These are phyloP conservation scores for Cryptocheilus praepositus DNA, from an alignment of 2,888 invertebrate species.

Conservation along the genomic window DNA sequence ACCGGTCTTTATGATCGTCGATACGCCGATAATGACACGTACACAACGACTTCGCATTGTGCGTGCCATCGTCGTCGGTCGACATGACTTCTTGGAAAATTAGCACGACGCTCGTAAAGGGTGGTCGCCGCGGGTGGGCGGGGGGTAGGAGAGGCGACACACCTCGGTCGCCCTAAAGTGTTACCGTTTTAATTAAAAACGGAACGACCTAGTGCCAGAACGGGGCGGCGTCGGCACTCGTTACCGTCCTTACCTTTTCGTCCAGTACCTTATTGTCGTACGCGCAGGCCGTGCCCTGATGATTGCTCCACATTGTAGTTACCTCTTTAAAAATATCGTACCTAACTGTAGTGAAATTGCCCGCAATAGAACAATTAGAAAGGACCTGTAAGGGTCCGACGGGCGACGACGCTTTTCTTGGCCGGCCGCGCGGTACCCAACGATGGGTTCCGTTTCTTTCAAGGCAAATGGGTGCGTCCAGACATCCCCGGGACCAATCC, in stretches of 20 bases:
- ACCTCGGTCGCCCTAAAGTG: conserved; percentile 32
- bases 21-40: no score
- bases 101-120: neutral
- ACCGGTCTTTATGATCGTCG: no score
- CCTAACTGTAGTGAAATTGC: conserved; percentile 51
- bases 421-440: no score
- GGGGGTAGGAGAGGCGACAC: neutral
- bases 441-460: no score
- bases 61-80: no score
- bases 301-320: conserved; percentile 55
- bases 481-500: no score
- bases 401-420: neutral
- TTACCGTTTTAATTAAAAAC: conserved; percentile 46
- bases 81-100: no score
- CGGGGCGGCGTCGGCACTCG: neutral
- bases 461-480: no score
- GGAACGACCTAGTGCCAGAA: neutral
- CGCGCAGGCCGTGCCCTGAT: conserved; percentile 25
- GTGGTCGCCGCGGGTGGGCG: neutral
- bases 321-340: conserved; percentile 51
- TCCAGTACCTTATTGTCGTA: conserved; percentile 3
- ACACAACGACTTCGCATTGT: no score
- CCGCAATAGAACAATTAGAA: conserved; percentile 51
- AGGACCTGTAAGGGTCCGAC: conserved; percentile 45
- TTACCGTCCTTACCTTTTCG: neutral